Percentiles rank a stretch among this genome's conserved stretches.
Evolutionary conservation across 2,113 vertebrate species (phyloP).

Genomic region (Mustela nigripes): DNA sequence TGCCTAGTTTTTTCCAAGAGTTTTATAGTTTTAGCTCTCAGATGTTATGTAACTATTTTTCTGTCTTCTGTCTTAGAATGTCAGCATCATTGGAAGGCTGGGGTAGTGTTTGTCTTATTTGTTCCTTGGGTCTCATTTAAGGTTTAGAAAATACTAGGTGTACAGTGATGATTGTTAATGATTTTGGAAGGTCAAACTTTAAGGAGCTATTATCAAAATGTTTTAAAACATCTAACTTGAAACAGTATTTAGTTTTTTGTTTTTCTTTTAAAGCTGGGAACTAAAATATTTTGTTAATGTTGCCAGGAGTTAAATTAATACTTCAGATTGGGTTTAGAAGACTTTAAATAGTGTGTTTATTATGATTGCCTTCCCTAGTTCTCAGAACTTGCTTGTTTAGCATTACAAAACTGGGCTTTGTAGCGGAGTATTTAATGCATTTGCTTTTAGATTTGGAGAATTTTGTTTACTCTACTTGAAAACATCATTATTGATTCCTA

Average conservation of each 20-base stretch:
- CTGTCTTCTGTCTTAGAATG: neutral
- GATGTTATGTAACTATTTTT: neutral
- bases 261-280: neutral
- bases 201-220: constrained; percentile 7
- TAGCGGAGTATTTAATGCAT: neutral
- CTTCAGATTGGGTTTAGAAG: neutral
- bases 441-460: constrained; percentile 34
- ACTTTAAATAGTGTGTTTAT: neutral
- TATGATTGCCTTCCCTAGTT: neutral
- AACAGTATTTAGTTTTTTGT: neutral
- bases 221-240: neutral
- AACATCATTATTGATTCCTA: neutral
- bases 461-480: neutral
- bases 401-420: neutral
- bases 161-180: neutral
- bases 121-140: neutral
- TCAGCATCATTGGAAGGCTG: constrained; percentile 20
- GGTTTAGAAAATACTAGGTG: neutral
- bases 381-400: neutral
- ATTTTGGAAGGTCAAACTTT: constrained; percentile 39
- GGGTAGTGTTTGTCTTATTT: constrained; percentile 1
- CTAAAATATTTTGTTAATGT: neutral
- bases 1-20: neutral
- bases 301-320: neutral
- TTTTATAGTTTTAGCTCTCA: constrained; percentile 55